These are phyloP conservation scores for Zoanthus solanderi DNA, from an alignment of 92 coral and sea anemone species.

Conservation along the genomic window DNA sequence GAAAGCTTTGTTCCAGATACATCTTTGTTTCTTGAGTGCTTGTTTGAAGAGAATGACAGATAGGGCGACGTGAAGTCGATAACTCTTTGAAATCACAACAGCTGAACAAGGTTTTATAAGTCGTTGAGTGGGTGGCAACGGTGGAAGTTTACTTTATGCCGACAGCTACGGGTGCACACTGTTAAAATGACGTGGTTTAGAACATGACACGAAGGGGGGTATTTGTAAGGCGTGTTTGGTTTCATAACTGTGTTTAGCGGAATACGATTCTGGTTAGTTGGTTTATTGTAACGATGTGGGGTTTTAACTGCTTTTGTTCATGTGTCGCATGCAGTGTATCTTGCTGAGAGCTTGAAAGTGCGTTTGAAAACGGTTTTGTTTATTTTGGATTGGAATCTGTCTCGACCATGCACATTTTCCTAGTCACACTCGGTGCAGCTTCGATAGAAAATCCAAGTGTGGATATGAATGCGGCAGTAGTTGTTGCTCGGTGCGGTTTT, in stretches of 20 bases:
- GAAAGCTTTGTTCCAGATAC: slow-evolving; percentile 19
- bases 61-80: not conserved
- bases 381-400: not conserved
- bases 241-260: slow-evolving; percentile 37
- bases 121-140: slow-evolving; percentile 53
- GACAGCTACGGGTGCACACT: slow-evolving; percentile 11
- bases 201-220: slow-evolving; percentile 36
- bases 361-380: not conserved
- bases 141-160: slow-evolving; percentile 38
- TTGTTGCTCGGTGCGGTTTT: not conserved
- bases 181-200: slow-evolving; percentile 36
- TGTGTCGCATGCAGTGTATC: not conserved
- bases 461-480: not conserved
- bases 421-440: not conserved
- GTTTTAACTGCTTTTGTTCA: slow-evolving; percentile 28
- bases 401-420: no score
- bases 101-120: slow-evolving; percentile 24
- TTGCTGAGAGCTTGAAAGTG: not conserved
- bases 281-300: slow-evolving; percentile 25
- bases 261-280: slow-evolving; percentile 20
- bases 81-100: not conserved
- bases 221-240: slow-evolving; percentile 44
- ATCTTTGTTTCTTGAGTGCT: slow-evolving; percentile 12
- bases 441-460: not conserved
- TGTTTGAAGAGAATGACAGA: slow-evolving; percentile 1